These are phyloP conservation scores for Aldrovandia affinis DNA, from an alignment of 2,797 vertebrate genomes.

Conservation along the genomic window DNA sequence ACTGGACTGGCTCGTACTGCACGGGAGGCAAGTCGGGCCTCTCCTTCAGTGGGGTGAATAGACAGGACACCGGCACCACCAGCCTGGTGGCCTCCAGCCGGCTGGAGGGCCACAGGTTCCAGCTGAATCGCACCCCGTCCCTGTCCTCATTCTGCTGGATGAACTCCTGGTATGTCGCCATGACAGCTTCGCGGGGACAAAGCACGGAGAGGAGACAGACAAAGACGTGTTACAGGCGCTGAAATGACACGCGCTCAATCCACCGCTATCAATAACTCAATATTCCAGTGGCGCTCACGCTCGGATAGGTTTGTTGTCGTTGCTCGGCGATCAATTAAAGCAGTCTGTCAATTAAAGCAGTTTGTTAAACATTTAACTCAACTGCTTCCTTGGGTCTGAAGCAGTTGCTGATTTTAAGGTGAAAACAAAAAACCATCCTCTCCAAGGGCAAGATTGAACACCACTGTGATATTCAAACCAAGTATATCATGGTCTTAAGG, in stretches of 20 bases:
- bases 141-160: conserved; percentile 97
- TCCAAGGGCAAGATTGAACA: background rate
- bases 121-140: conserved; percentile 95
- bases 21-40: conserved; percentile 88
- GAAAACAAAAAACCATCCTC: background rate
- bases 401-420: background rate
- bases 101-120: conserved; percentile 98
- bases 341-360: background rate
- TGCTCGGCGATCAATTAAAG: background rate
- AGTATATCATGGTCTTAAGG: background rate
- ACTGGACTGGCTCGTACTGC: conserved; percentile 95
- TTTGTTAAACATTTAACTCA: background rate
- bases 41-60: conserved; percentile 93
- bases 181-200: conserved; percentile 56
- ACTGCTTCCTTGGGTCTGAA: no score
- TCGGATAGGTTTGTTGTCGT: no score
- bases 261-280: conserved; percentile 7
- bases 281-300: no score
- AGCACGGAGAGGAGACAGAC: conserved; percentile 7
- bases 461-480: background rate
- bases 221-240: background rate
- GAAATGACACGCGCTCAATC: background rate
- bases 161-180: conserved; percentile 95
- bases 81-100: conserved; percentile 92
- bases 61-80: conserved; percentile 93